phyloP scores from a whole-genome alignment of 2,797 vertebrate species.

The Etheostoma nigrum region DNA sequence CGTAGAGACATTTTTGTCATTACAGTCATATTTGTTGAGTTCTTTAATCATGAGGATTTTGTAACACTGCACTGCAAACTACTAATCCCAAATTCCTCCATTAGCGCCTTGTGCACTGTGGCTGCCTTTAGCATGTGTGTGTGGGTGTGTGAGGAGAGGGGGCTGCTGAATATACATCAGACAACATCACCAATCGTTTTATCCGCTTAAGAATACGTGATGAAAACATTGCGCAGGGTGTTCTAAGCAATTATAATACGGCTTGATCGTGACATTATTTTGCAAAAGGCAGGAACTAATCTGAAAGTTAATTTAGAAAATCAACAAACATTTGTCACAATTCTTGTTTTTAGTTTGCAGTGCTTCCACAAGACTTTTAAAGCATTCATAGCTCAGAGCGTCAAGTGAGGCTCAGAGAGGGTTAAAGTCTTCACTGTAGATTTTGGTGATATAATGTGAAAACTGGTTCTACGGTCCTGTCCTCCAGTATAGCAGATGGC shows the following conservation, averaged over 20 bases:
- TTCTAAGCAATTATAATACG: neutral
- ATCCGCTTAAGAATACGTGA: conserved; percentile 29
- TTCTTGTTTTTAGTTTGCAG: conserved; percentile 11
- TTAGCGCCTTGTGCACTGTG: conserved; percentile 4
- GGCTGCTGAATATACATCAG: conserved; percentile 48
- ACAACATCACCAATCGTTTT: conserved; percentile 16
- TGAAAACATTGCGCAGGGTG: neutral
- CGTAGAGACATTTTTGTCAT: neutral
- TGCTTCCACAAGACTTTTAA: conserved; percentile 10
- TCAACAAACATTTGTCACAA: conserved; percentile 16
- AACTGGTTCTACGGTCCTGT: conserved; percentile 9
- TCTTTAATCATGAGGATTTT: neutral
- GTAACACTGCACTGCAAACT: conserved; percentile 14
- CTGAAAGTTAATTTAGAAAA: conserved; percentile 14
- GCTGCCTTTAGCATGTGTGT: conserved; percentile 34
- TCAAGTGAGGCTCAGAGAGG: neutral
- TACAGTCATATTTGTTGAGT: neutral
- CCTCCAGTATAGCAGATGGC: conserved; percentile 56
- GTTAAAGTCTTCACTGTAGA: neutral
- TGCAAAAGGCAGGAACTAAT: conserved; percentile 8
- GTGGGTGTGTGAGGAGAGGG: conserved; percentile 47
- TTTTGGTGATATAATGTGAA: conserved; percentile 15
- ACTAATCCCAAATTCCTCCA: conserved; percentile 17
- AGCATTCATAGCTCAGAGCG: conserved; percentile 20
- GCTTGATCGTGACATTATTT: neutral